Base-by-base conservation (phyloP, 92 coral and sea anemone species). In the Zoanthus sociatus region DNA sequence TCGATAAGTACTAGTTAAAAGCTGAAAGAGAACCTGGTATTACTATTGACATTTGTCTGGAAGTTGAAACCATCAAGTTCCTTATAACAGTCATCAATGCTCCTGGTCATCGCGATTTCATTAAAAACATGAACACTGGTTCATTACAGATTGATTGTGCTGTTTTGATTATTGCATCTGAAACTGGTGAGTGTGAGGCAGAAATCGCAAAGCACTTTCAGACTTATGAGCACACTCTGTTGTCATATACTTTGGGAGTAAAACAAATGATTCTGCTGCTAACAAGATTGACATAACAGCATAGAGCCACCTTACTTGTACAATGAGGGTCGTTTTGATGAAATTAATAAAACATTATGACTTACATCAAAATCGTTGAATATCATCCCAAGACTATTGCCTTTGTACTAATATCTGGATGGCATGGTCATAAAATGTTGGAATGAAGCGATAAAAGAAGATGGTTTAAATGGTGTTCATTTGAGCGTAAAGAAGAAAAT, bases 271-370 rank as follows among this genome's bases (percentile, higher is more conserved):
- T 97, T 84, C 92, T 11, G 96, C 87, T 42, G 86, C 90, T 3
- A 97, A 97, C 99, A 97, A 97, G 84, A 97, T 97, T 88, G 99
- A 97, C 94, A 92, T n/a, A n/a, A n/a, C n/a, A n/a, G 92, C 75
- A 97, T 96, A 17, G 98, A 95, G 26, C 99, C 99, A 69, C 95
- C 95, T n/a, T n/a, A n/a, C n/a, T n/a, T n/a, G 7, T 97, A 95
- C 87, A 91, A 91, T 73, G 92, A 93, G 70, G n/a, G 64, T 0
- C 92, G 99, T 20, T 95, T 82, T 31, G 33, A 76, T 0, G 99
- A 97, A 94, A 97, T 97, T 77, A 32, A 50, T 6, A 97, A 97
- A 87, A 98, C 95, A 74, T 97, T 3, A 0, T 71, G 3, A 6
- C 76, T 10, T 95, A 92, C 69, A 70, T 97, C 32, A 97, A 97